Conservation (phyloP, 2,113 vertebrate species). For the Indicator maculatus region DNA sequence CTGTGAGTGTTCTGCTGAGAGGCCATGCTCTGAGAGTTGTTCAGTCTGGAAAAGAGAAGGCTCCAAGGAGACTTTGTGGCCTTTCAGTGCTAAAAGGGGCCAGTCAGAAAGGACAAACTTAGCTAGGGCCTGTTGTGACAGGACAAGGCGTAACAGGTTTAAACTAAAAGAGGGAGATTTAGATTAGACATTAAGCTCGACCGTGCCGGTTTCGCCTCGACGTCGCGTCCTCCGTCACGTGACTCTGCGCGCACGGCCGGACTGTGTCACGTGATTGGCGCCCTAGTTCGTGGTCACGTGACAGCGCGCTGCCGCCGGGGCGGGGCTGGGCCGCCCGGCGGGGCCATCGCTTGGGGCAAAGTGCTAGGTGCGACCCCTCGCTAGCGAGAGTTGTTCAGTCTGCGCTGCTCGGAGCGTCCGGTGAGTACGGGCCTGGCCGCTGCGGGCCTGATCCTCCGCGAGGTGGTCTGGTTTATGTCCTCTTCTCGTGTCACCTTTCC, state of each 20-base stretch:
- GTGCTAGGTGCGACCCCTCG: background rate
- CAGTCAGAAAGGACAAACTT: background rate
- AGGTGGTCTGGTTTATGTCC: background rate
- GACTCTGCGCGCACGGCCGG: too few species aligned
- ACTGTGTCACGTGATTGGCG: background rate
- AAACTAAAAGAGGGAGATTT: background rate
- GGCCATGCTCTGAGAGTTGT: background rate
- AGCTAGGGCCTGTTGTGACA: too few species aligned
- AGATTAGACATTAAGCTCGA: too few species aligned
- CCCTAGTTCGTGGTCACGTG: background rate
- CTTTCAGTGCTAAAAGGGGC: background rate
- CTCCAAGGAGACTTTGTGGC: background rate
- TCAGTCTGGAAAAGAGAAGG: background rate
- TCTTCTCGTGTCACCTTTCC: too few species aligned
- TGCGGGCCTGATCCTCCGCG: too few species aligned
- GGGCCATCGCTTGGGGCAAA: background rate
- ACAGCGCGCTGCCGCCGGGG: background rate
- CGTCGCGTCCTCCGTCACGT: background rate
- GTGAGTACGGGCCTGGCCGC: background rate
- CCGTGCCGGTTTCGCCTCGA: background rate
- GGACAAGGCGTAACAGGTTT: background rate
- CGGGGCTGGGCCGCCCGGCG: background rate
- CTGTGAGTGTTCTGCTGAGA: background rate
- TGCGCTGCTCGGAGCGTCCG: background rate
- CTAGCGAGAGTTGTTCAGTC: fast-evolving